A percentile compares a stretch with the other conserved stretches of the same genome.
phyloP scores from a whole-genome alignment of 1,140 invertebrate species.

The Scaptodrosophila lebanonensis region DNA sequence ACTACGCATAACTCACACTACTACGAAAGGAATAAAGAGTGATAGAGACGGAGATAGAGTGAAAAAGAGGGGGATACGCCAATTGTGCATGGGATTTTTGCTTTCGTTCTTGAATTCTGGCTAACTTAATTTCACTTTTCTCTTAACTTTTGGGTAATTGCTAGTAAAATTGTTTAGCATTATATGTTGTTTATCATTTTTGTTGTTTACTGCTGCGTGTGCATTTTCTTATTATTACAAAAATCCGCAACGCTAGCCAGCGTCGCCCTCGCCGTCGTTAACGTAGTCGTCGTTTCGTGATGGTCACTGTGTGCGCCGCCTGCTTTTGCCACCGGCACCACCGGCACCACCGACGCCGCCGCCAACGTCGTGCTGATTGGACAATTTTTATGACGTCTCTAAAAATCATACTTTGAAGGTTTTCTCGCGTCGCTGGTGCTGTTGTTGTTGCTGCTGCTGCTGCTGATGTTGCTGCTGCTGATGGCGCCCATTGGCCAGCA shows the following conservation, averaged over 20 bases:
- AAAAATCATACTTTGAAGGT: slow-evolving; percentile 77
- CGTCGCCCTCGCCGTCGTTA: slow-evolving; percentile 12
- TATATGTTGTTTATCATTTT: background rate
- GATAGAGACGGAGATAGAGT: too few species aligned
- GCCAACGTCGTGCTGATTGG: slow-evolving; percentile 59
- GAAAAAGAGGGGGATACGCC: too few species aligned
- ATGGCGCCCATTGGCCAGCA: slow-evolving; percentile 38
- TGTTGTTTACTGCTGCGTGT: slow-evolving; percentile 8
- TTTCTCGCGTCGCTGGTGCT: slow-evolving; percentile 74
- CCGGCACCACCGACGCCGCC: slow-evolving; percentile 23
- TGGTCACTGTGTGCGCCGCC: slow-evolving; percentile 53
- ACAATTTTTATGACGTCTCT: slow-evolving; percentile 78
- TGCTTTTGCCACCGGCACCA: slow-evolving; percentile 6
- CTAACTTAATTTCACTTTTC: background rate
- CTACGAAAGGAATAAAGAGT: too few species aligned
- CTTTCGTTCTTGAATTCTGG: background rate
- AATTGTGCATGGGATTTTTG: too few species aligned
- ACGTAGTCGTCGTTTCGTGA: slow-evolving; percentile 4
- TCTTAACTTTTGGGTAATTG: too few species aligned
- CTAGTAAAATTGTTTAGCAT: background rate
- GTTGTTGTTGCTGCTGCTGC: slow-evolving; percentile 55
- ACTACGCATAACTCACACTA: too few species aligned
- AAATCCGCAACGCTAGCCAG: slow-evolving; percentile 59
- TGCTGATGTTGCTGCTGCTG: slow-evolving; percentile 37
- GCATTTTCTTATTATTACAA: slow-evolving; percentile 41